These are phyloP conservation scores for Parascotia fuliginaria DNA, from an alignment of 2,888 invertebrate genomes.

Conservation along the genomic window DNA sequence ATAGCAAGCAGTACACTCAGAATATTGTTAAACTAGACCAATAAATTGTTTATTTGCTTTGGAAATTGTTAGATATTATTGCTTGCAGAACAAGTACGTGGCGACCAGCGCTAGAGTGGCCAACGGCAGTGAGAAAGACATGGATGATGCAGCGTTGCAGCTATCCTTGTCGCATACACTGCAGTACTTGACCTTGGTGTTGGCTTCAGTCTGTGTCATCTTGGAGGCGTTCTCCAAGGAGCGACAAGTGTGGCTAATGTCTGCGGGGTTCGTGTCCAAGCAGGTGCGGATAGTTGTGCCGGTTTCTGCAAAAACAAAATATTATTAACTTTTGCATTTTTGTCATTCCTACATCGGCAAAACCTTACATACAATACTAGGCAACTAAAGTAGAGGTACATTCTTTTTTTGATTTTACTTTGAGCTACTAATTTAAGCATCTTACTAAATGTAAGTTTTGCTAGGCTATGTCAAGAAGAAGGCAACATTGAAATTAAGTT, in stretches of 20 bases:
- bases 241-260: slow-evolving; percentile 65
- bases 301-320: slow-evolving; percentile 58
- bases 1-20: slow-evolving; percentile 32
- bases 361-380: background rate
- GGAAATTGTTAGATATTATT: slow-evolving; percentile 54
- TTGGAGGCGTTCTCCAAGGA: slow-evolving; percentile 52
- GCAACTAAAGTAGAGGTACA: background rate
- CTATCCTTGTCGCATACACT: slow-evolving; percentile 80
- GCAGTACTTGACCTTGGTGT: slow-evolving; percentile 65
- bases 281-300: slow-evolving; percentile 72
- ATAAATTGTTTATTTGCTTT: slow-evolving; percentile 43
- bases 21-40: slow-evolving; percentile 27
- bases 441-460: no score
- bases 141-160: slow-evolving; percentile 80
- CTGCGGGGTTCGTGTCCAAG: slow-evolving; percentile 66
- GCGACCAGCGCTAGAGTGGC: slow-evolving; percentile 62
- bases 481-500: no score
- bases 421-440: no score
- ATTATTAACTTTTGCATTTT: background rate
- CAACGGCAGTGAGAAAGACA: slow-evolving; percentile 66
- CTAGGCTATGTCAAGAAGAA: no score
- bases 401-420: no score
- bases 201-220: slow-evolving; percentile 28
- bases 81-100: slow-evolving; percentile 68
- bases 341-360: background rate